Evolutionary conservation across 2,888 invertebrate genomes (phyloP), one percentile per base, ranked within the genome.

Genomic region (Ichneumon xanthorius): DNA sequence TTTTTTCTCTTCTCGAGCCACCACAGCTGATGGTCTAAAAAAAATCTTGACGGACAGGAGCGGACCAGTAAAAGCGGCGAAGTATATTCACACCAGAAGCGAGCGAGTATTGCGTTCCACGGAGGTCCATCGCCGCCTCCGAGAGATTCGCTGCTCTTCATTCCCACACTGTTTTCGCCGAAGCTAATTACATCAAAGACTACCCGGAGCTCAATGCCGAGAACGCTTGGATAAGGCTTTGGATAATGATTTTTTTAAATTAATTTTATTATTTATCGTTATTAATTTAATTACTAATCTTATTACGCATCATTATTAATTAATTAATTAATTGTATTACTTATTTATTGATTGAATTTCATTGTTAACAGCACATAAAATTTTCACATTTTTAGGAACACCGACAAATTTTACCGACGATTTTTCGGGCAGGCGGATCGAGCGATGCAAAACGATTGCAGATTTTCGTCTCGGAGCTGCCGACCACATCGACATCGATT

Each of bases 121-220:
- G 16, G 45, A 61, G 68, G 0, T 45, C 26, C 26, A 68, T 61
- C 58, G 72, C 26, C 19, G 48, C 58, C 75, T 48, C 26, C 75
- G 45, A 48, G 68, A 33, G 40, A 48, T 70, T 81, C 67, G 76
- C 75, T 70, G 75, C 26, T 50, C 48, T 19, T 58, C 45, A 19
- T 6, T 45, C 45, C 22, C 26, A 67, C 26, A 61, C 76, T 48
- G 61, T 67, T 58, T 76, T 76, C 81, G 76, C 75, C 81, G 81
- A 81, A 81, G 40, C 70, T 76, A 75, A 81, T 81, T 81, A 75
- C 48, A 81, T 81, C 58, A 76, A 68, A 76, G 50, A 63, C 70
- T 76, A 63, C 33, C 76, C 81, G n/a, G 50, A 61, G 65, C 70
- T 40, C 63, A 40, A 22, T 70, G 71, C 55, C 70, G 76, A 45